Evolutionary conservation across 1,140 invertebrate genomes (phyloP).

Genomic region (Papilio xuthus): DNA sequence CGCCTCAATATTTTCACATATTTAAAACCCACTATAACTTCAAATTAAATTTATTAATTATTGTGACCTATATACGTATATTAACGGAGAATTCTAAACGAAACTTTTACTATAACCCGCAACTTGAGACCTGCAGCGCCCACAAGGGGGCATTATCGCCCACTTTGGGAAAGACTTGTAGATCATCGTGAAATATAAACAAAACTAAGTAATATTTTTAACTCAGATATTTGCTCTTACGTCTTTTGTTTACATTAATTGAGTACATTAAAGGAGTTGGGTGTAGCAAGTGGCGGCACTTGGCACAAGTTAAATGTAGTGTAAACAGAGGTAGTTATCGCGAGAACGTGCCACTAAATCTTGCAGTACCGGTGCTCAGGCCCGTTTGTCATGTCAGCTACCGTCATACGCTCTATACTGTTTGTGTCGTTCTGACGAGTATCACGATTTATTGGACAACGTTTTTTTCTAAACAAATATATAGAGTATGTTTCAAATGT

Average conservation of each 20-base stretch:
- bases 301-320: constrained; percentile 78
- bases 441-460: constrained; percentile 48
- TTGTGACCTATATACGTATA: too few relatives aligned
- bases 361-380: constrained; percentile 48
- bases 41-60: too few relatives aligned
- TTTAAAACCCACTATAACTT: too few relatives aligned
- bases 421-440: constrained; percentile 47
- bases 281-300: constrained; percentile 47
- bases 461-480: constrained; percentile 23
- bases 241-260: neutral
- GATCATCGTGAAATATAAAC: neutral
- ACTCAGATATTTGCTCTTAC: neutral
- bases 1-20: too few relatives aligned
- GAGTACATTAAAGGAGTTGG: constrained; percentile 15
- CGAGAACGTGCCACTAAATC: constrained; percentile 65
- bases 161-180: too few relatives aligned
- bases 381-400: constrained; percentile 67
- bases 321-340: constrained; percentile 76
- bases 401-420: constrained; percentile 45
- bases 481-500: neutral
- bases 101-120: too few relatives aligned
- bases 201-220: neutral
- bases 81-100: too few relatives aligned
- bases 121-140: too few relatives aligned
- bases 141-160: too few relatives aligned